Evolutionary conservation across 2,797 vertebrate genomes (phyloP).

Genomic region (Hoplostethus atlanticus): DNA sequence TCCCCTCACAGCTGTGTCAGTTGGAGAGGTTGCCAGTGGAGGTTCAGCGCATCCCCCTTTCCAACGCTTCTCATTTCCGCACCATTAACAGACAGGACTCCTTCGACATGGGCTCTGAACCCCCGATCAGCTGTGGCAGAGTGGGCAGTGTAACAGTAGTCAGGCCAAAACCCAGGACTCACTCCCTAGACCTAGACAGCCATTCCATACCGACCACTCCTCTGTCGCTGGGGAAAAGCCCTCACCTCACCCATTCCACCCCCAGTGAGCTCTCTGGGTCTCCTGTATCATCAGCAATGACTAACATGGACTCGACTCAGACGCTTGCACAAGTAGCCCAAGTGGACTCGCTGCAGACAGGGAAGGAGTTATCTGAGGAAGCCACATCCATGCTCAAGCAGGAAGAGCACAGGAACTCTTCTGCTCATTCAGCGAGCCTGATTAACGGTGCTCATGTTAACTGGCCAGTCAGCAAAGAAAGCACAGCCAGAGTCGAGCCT

Average conservation of each 20-base stretch:
- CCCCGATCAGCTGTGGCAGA: conserved; percentile 50
- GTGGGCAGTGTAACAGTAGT: conserved; percentile 74
- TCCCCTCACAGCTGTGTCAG: conserved; percentile 71
- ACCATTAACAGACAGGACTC: conserved; percentile 84
- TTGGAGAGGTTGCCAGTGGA: conserved; percentile 70
- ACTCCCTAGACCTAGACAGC: conserved; percentile 43
- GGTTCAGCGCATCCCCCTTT: conserved; percentile 39
- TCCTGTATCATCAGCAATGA: conserved; percentile 14
- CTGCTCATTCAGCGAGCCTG: neutral
- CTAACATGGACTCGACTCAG: conserved; percentile 21
- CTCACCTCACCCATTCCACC: conserved; percentile 35
- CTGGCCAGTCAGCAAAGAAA: conserved; percentile 12
- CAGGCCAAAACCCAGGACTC: conserved; percentile 78
- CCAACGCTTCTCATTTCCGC: conserved; percentile 76
- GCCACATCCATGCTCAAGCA: conserved; percentile 11
- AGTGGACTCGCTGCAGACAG: conserved; percentile 14
- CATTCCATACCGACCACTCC: conserved; percentile 1
- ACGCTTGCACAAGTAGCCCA: neutral
- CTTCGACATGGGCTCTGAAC: conserved; percentile 72
- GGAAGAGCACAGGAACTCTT: neutral
- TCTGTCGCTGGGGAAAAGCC: conserved; percentile 26
- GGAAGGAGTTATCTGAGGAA: neutral
- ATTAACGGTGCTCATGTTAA: neutral
- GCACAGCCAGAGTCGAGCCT: conserved; percentile 10
- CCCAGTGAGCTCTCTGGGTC: conserved; percentile 35